phyloP scores from a whole-genome alignment of 2,888 invertebrate genomes.

The Tanytarsus gracilentus region DNA sequence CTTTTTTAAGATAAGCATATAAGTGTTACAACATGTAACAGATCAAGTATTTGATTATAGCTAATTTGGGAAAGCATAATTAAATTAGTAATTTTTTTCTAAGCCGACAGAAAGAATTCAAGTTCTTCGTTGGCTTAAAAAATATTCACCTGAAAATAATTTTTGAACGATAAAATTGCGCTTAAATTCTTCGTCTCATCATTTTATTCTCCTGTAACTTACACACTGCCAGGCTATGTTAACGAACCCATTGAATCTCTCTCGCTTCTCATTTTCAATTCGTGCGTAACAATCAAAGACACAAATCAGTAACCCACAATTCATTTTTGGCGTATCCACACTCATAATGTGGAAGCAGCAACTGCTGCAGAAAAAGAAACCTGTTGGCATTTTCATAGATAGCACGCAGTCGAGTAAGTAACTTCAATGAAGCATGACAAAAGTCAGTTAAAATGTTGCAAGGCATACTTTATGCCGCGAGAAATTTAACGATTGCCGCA shows the following conservation, averaged over 20 bases:
- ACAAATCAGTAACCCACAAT: conserved; percentile 14
- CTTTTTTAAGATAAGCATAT: too few species aligned
- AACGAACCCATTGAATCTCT: conserved; percentile 9
- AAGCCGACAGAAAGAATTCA: too few species aligned
- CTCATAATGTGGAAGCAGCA: neutral
- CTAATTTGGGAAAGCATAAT: too few species aligned
- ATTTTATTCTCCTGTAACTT: too few species aligned
- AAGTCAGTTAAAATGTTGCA: conserved; percentile 9
- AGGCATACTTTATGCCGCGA: neutral
- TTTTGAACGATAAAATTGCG: too few species aligned
- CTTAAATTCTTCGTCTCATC: too few species aligned
- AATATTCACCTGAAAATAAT: too few species aligned
- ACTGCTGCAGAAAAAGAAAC: neutral
- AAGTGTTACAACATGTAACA: too few species aligned
- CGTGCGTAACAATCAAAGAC: conserved; percentile 7
- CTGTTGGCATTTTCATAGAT: neutral
- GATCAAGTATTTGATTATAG: too few species aligned
- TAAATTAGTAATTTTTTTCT: too few species aligned
- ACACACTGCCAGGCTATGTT: neutral
- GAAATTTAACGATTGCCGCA: neutral
- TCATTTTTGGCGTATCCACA: neutral
- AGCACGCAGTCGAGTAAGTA: neutral
- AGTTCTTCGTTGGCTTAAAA: too few species aligned
- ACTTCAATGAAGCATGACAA: conserved; percentile 1
- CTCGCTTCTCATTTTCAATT: neutral